These are phyloP conservation scores for Sarcophaga caerulescens DNA, from an alignment of 2,888 invertebrate genomes.

Conservation along the genomic window DNA sequence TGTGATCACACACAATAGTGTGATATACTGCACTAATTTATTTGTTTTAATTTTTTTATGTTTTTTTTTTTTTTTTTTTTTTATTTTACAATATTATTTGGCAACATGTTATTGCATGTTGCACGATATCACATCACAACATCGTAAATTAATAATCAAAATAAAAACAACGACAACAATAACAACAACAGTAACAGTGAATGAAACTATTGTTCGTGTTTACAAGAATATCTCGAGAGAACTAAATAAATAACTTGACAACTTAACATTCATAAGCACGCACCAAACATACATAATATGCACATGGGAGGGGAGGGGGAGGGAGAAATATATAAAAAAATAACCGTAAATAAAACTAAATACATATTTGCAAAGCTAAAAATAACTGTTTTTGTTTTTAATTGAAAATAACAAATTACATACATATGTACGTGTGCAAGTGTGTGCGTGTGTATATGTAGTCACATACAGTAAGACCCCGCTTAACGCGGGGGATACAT, in stretches of 20 bases:
- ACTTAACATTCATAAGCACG: conserved; percentile 3
- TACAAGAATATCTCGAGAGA: conserved; percentile 4
- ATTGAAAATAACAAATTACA: neutral
- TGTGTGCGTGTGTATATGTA: neutral
- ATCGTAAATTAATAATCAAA: no score
- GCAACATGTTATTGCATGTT: conserved; percentile 52
- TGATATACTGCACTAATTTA: neutral
- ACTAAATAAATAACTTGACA: neutral
- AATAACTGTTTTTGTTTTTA: no score
- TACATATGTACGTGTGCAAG: neutral
- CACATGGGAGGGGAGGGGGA: neutral
- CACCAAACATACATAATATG: neutral
- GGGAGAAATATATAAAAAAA: neutral
- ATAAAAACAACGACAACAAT: neutral
- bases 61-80: neutral
- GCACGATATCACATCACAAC: conserved; percentile 24
- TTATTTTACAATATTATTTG: conserved; percentile 16
- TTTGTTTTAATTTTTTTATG: neutral
- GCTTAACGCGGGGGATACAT: no score
- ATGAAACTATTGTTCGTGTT: neutral
- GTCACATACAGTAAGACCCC: no score
- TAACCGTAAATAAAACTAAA: neutral
- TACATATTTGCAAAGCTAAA: no score
- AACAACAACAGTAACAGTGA: neutral
- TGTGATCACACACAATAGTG: neutral